Evolutionary conservation across 2,888 invertebrate species (phyloP).

Genomic region (Acanthoscelides obtectus): DNA sequence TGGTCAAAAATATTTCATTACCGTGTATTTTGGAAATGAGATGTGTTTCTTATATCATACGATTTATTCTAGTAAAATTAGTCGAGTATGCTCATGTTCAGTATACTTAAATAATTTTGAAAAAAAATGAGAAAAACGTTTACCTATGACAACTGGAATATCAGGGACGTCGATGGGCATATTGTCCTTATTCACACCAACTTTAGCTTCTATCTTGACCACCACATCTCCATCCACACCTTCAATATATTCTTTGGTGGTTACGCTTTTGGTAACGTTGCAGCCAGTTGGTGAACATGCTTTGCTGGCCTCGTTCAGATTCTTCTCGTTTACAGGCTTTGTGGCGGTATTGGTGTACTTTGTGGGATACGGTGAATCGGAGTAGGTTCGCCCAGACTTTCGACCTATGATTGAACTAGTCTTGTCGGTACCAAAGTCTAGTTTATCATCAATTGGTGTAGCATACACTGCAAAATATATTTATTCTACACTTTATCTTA

Average conservation of each 20-base stretch:
- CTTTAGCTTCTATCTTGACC: slow-evolving; percentile 16
- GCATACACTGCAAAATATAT: slow-evolving; percentile 6
- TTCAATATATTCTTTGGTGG: slow-evolving; percentile 9
- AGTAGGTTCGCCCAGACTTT: not conserved
- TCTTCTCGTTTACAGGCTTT: slow-evolving; percentile 5
- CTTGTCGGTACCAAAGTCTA: slow-evolving; percentile 12
- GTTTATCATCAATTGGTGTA: slow-evolving; percentile 11
- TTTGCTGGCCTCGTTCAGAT: slow-evolving; percentile 4
- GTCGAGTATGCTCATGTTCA: too few relatives aligned
- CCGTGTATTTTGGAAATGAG: too few relatives aligned
- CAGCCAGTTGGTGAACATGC: slow-evolving; percentile 12
- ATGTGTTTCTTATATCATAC: too few relatives aligned
- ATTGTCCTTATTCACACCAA: slow-evolving; percentile 11
- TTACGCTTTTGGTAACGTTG: slow-evolving; percentile 11
- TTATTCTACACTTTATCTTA: too few relatives aligned
- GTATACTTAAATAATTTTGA: too few relatives aligned
- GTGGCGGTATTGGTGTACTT: not conserved
- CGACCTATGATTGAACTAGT: not conserved
- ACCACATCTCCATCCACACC: slow-evolving; percentile 7
- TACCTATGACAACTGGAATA: slow-evolving; percentile 16
- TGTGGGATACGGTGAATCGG: slow-evolving; percentile 1
- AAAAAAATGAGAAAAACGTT: not conserved
- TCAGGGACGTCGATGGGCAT: slow-evolving; percentile 7
- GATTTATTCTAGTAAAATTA: too few relatives aligned
- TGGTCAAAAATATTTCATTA: too few relatives aligned